phyloP scores from a whole-genome alignment of 2,113 vertebrate species.

The Aix galericulata region DNA sequence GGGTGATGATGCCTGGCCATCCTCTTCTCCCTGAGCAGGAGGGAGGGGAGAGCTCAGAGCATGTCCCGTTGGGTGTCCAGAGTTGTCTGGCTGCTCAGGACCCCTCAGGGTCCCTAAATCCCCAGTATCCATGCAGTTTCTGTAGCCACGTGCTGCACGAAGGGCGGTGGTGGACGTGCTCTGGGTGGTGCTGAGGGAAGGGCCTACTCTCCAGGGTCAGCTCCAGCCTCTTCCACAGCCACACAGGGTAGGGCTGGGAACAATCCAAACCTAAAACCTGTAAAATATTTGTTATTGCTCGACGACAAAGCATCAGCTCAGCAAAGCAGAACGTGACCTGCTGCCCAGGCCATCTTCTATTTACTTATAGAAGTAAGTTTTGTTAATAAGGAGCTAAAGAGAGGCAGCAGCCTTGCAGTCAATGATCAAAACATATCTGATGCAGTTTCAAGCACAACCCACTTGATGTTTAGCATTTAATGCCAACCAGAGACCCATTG shows the following conservation, averaged over 20 bases:
- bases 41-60: background rate
- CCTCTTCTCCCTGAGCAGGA: background rate
- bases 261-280: background rate
- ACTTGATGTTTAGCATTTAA: background rate
- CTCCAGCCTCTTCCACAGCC: background rate
- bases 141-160: background rate
- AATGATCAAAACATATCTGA: background rate
- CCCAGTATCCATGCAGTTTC: background rate
- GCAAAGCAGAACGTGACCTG: background rate
- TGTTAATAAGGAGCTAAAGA: background rate
- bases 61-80: background rate
- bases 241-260: background rate
- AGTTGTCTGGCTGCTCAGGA: background rate
- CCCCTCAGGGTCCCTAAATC: background rate
- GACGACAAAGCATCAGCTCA: background rate
- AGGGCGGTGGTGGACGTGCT: background rate
- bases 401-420: background rate
- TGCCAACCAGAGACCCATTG: background rate
- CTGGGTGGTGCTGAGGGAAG: background rate
- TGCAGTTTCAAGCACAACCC: background rate
- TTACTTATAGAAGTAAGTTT: background rate
- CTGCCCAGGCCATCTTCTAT: background rate
- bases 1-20: too few relatives aligned
- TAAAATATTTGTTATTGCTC: background rate
- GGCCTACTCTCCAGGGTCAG: background rate